phyloP scores from a whole-genome alignment of 2,113 vertebrate species.

The Engraulis encrasicolus region DNA sequence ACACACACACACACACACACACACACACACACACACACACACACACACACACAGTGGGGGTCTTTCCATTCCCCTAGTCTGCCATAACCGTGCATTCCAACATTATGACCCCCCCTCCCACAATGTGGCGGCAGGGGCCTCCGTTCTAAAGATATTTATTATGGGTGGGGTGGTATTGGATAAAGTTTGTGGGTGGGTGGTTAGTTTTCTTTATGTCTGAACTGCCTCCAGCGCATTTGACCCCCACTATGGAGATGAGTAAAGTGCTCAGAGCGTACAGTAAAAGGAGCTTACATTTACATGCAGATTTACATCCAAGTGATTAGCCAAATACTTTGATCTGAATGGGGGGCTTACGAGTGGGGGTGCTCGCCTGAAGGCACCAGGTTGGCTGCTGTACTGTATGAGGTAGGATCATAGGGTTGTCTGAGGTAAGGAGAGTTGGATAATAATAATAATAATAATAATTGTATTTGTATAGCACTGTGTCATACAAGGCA shows the following conservation, averaged over 20 bases:
- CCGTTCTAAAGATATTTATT: not conserved
- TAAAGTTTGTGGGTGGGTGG: not conserved
- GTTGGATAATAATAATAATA: not conserved
- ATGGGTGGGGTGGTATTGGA: not conserved
- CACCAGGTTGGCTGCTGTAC: not conserved
- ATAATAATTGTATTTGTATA: no score
- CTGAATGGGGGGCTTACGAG: not conserved
- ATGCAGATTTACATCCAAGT: not conserved
- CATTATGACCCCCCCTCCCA: not conserved
- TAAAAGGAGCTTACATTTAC: not conserved
- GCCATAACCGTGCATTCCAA: not conserved
- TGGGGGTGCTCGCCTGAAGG: not conserved
- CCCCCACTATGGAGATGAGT: not conserved
- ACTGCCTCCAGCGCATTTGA: not conserved
- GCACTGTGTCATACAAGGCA: no score
- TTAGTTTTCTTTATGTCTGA: not conserved
- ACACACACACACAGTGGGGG: no score
- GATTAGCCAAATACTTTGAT: not conserved
- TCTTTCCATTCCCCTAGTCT: not conserved
- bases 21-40: not conserved
- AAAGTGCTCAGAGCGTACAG: not conserved
- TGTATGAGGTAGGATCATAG: not conserved
- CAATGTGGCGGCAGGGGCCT: not conserved
- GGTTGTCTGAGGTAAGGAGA: not conserved
- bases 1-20: not conserved